These are phyloP conservation scores for Aspidoscelis tigris DNA, from an alignment of 2,113 vertebrate species.

Conservation along the genomic window DNA sequence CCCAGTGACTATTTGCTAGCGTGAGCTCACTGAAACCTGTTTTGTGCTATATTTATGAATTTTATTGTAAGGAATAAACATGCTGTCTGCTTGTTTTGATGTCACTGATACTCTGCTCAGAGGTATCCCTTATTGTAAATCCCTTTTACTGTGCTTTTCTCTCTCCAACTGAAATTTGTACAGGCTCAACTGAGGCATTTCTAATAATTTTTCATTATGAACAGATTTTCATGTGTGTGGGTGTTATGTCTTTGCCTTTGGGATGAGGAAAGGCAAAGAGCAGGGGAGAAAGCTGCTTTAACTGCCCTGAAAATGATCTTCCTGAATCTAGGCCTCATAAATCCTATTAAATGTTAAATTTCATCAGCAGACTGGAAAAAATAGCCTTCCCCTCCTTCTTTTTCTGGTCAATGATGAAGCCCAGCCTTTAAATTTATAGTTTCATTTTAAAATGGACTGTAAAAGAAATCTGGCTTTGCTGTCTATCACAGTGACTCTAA, in stretches of 20 bases:
- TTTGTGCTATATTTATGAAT: conserved; percentile 35
- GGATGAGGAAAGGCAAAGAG: conserved; percentile 74
- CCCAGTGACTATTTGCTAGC: conserved; percentile 48
- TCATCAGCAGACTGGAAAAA: conserved; percentile 81
- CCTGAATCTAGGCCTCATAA: conserved; percentile 83
- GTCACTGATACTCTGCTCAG: conserved; percentile 38
- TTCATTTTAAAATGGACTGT: conserved; percentile 88
- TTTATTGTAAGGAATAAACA: conserved; percentile 62
- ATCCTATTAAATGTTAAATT: conserved; percentile 84
- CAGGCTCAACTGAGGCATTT: conserved; percentile 72
- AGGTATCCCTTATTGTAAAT: conserved; percentile 41
- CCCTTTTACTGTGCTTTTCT: conserved; percentile 43
- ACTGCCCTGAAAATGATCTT: conserved; percentile 87
- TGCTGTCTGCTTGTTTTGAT: conserved; percentile 44
- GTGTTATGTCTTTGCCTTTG: conserved; percentile 53
- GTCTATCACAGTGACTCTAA: conserved; percentile 76
- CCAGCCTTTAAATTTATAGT: conserved; percentile 83
- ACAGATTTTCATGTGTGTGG: conserved; percentile 69
- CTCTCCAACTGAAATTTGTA: conserved; percentile 70
- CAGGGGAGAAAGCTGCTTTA: conserved; percentile 78
- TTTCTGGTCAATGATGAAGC: conserved; percentile 72
- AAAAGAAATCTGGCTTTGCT: conserved; percentile 80
- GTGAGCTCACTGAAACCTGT: conserved; percentile 51
- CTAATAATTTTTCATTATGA: conserved; percentile 80
- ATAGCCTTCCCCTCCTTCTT: conserved; percentile 75